phyloP scores from a whole-genome alignment of 2,113 vertebrate species.

The Ciconia stormi region DNA sequence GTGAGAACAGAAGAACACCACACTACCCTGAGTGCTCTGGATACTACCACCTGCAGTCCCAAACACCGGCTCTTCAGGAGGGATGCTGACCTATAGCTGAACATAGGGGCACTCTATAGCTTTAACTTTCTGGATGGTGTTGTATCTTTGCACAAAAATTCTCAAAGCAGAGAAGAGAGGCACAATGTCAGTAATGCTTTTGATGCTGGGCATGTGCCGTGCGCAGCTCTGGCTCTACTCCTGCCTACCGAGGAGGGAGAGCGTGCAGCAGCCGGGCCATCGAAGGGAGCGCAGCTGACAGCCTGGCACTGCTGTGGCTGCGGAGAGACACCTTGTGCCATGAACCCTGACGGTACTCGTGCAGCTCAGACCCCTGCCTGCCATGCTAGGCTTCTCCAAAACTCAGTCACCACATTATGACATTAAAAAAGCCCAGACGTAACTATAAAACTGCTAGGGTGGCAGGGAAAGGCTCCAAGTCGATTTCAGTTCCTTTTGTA shows the following conservation, averaged over 20 bases:
- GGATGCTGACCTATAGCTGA: background rate
- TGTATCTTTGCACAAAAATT: background rate
- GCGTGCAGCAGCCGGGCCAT: background rate
- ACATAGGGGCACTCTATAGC: fast-evolving
- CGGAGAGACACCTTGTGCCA: background rate
- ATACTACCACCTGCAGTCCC: fast-evolving
- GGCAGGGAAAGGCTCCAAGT: background rate
- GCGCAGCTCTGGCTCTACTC: background rate
- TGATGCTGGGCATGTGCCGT: fast-evolving
- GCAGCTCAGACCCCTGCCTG: background rate
- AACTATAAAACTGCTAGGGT: background rate
- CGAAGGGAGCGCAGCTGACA: background rate
- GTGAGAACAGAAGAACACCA: fast-evolving
- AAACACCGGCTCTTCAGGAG: background rate
- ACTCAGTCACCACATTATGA: background rate
- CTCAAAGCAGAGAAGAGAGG: background rate
- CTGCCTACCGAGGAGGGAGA: background rate
- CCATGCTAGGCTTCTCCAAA: background rate
- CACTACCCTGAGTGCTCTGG: too few species aligned
- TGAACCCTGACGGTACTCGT: background rate
- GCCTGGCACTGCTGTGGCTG: background rate
- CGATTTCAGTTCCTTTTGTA: background rate
- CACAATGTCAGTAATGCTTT: background rate
- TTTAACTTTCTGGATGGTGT: background rate
- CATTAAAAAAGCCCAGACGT: background rate